Evolutionary conservation across 2,113 vertebrate species (phyloP).

Genomic region (Phalacrocorax pelagicus): DNA sequence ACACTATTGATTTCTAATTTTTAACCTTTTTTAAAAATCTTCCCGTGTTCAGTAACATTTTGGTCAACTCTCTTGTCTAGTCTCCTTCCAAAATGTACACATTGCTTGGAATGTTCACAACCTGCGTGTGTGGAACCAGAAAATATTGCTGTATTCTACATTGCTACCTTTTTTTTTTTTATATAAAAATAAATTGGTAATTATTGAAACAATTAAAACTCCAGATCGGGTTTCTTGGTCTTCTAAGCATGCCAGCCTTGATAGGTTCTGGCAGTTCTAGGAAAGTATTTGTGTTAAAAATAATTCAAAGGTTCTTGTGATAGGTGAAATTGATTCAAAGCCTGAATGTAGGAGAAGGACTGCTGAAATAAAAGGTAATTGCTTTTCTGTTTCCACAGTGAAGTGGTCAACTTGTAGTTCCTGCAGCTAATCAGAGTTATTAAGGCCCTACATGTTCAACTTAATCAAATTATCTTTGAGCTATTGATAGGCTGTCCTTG

Average conservation of each 20-base stretch:
- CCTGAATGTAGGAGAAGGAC: neutral
- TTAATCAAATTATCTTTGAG: neutral
- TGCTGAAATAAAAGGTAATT: neutral
- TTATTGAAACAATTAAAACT: slow-evolving; percentile 53
- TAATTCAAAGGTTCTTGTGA: neutral
- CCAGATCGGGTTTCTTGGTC: slow-evolving; percentile 8
- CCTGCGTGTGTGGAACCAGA: slow-evolving; percentile 70
- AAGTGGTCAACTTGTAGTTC: neutral
- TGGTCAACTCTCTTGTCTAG: slow-evolving; percentile 75
- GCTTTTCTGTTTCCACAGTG: neutral
- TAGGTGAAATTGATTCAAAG: neutral
- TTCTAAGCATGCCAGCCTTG: slow-evolving; percentile 26
- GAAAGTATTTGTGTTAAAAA: neutral
- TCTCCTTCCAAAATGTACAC: slow-evolving; percentile 70
- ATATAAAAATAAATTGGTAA: slow-evolving; percentile 82
- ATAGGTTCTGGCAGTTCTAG: neutral
- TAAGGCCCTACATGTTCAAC: neutral
- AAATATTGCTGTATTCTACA: slow-evolving; percentile 78
- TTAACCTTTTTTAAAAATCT: slow-evolving; percentile 75
- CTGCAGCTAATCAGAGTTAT: neutral
- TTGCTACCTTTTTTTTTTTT: slow-evolving; percentile 71
- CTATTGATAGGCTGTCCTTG: neutral
- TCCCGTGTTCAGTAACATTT: slow-evolving; percentile 73
- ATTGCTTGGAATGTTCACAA: slow-evolving; percentile 78
- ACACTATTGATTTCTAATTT: slow-evolving; percentile 76